Percentiles rank a stretch among this genome's conserved stretches.
Evolutionary conservation across 2,888 invertebrate species (phyloP).

Genomic region (Monochamus alternatus): DNA sequence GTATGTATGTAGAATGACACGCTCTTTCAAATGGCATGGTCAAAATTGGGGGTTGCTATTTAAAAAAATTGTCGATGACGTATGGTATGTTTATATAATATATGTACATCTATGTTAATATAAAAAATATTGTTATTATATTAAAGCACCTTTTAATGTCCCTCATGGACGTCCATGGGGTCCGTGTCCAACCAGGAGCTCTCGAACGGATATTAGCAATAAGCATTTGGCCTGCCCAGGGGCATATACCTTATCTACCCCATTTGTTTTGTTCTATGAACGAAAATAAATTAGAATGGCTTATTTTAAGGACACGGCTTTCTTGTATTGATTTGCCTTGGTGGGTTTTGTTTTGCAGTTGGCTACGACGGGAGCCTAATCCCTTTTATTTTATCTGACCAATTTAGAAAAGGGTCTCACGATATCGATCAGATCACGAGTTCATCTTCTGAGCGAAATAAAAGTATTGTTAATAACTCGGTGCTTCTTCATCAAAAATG

Average conservation of each 20-base stretch:
- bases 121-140: no score
- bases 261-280: constrained; percentile 33
- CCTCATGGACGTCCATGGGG: constrained; percentile 8
- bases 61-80: no score
- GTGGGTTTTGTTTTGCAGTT: constrained; percentile 7
- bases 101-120: no score
- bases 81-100: no score
- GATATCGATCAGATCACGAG: neutral
- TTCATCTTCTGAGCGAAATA: no score
- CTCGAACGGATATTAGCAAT: constrained; percentile 32
- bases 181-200: constrained; percentile 9
- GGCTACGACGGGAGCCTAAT: neutral
- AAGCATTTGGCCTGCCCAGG: constrained; percentile 29
- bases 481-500: no score
- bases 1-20: no score
- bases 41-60: no score
- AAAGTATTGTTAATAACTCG: no score
- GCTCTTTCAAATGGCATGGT: no score
- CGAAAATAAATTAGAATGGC: constrained; percentile 35
- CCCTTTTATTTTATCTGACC: neutral
- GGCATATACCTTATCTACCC: constrained; percentile 35
- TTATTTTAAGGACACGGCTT: constrained; percentile 27
- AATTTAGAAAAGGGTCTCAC: neutral
- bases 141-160: no score
- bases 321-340: constrained; percentile 18